Evolutionary conservation across 2,888 invertebrate genomes (phyloP).

Genomic region (Cosmia pyralina): DNA sequence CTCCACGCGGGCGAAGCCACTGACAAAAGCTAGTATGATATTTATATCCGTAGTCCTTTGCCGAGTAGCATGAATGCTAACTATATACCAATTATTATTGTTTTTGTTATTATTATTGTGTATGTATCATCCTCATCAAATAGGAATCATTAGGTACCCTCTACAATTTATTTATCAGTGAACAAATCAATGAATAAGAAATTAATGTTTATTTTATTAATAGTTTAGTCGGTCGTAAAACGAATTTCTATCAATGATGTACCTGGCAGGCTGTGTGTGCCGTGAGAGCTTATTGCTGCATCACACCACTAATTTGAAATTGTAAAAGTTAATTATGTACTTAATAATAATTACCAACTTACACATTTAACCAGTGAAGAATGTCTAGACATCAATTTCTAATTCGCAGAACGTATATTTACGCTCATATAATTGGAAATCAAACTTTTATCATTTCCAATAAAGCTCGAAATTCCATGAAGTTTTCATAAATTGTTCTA

Average conservation of each 20-base stretch:
- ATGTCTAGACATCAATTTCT: not conserved
- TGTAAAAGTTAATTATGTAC: slow-evolving; percentile 11
- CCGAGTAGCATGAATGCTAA: not conserved
- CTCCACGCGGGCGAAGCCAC: not conserved
- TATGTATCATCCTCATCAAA: not conserved
- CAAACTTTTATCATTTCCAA: not conserved
- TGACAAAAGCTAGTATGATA: not conserved
- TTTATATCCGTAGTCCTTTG: not conserved
- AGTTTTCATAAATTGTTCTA: too few species aligned
- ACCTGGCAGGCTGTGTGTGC: too few species aligned
- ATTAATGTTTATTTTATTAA: not conserved
- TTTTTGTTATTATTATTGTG: too few species aligned
- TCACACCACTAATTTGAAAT: not conserved
- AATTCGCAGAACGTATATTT: slow-evolving; percentile 4
- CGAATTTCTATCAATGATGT: slow-evolving; percentile 2
- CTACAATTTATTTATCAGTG: not conserved
- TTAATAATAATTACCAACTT: slow-evolving; percentile 3
- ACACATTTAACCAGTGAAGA: not conserved
- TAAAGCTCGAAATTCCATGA: too few species aligned
- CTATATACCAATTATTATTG: too few species aligned
- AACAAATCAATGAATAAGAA: not conserved
- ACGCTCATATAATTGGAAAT: slow-evolving; percentile 9
- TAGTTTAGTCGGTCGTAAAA: not conserved
- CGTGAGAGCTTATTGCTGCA: not conserved
- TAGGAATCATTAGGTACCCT: not conserved